These are phyloP conservation scores for Platichthys stellatus DNA, from an alignment of 2,113 vertebrate genomes.

Conservation along the genomic window DNA sequence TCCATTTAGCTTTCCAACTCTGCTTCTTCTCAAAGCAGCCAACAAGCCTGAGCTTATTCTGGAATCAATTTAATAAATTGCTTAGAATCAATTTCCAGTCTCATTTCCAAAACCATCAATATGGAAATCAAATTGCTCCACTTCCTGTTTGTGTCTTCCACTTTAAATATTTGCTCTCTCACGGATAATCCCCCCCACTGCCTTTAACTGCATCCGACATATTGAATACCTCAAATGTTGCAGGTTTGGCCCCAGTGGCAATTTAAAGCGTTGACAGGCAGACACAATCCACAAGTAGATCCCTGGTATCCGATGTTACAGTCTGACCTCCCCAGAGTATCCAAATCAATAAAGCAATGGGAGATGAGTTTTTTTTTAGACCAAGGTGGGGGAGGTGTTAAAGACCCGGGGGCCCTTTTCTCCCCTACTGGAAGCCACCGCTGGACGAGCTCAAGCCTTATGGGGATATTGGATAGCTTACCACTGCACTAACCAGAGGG, in stretches of 20 bases:
- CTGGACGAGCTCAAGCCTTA: constrained; percentile 50
- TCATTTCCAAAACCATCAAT: constrained; percentile 66
- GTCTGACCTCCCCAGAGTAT: constrained; percentile 53
- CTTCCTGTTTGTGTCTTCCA: constrained; percentile 52
- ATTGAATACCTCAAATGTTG: constrained; percentile 64
- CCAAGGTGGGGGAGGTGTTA: constrained; percentile 6
- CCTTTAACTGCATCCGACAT: constrained; percentile 70
- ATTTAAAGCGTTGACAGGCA: constrained; percentile 76
- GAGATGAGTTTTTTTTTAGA: constrained; percentile 64
- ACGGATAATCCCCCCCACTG: constrained; percentile 53
- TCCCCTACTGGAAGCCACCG: constrained; percentile 51
- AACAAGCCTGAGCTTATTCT: constrained; percentile 16
- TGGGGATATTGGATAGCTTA: constrained; percentile 71
- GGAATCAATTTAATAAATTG: neutral
- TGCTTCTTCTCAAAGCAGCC: constrained; percentile 32
- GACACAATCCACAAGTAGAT: constrained; percentile 66
- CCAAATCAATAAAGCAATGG: constrained; percentile 74
- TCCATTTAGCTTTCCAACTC: constrained; percentile 12
- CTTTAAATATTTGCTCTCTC: constrained; percentile 48
- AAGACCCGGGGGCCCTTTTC: constrained; percentile 45
- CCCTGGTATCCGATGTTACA: constrained; percentile 63
- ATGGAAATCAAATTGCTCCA: constrained; percentile 65
- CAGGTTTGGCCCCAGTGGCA: constrained; percentile 63
- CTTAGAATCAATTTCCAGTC: constrained; percentile 50
- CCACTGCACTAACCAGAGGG: constrained; percentile 41